These are phyloP conservation scores for Formica selysi DNA, from an alignment of 1,140 invertebrate species.

Conservation along the genomic window DNA sequence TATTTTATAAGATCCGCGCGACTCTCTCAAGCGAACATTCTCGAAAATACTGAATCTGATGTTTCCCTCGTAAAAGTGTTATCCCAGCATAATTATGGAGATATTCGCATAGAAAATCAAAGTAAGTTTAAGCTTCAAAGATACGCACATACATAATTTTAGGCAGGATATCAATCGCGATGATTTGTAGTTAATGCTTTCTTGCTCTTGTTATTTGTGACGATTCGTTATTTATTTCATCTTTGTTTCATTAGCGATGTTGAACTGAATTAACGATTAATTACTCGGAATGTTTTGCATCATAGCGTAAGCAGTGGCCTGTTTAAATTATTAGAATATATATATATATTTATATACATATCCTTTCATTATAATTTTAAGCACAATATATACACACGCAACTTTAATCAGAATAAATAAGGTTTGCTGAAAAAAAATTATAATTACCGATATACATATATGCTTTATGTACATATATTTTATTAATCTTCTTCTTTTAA, in stretches of 20 bases:
- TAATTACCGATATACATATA: neutral
- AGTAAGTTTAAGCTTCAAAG: neutral
- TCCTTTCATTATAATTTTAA: neutral
- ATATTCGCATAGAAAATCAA: neutral
- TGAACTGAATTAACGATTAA: conserved; percentile 13
- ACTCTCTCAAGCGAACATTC: neutral
- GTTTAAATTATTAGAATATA: neutral
- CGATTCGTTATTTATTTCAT: neutral
- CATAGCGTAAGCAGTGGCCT: neutral
- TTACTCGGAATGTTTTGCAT: neutral
- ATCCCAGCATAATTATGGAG: neutral
- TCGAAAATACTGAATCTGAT: neutral
- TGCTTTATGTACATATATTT: neutral
- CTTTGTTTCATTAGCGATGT: neutral
- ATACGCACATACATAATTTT: neutral
- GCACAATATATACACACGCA: neutral
- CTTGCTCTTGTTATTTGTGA: neutral
- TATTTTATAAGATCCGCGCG: conserved; percentile 14
- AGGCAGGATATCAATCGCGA: neutral
- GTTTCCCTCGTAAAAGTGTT: neutral
- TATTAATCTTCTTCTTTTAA: neutral
- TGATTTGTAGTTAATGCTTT: neutral
- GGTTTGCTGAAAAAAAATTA: neutral
- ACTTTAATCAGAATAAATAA: conserved; percentile 4
- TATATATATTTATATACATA: neutral